Conservation (phyloP, 2,888 invertebrate genomes). For the Pecten maximus region DNA sequence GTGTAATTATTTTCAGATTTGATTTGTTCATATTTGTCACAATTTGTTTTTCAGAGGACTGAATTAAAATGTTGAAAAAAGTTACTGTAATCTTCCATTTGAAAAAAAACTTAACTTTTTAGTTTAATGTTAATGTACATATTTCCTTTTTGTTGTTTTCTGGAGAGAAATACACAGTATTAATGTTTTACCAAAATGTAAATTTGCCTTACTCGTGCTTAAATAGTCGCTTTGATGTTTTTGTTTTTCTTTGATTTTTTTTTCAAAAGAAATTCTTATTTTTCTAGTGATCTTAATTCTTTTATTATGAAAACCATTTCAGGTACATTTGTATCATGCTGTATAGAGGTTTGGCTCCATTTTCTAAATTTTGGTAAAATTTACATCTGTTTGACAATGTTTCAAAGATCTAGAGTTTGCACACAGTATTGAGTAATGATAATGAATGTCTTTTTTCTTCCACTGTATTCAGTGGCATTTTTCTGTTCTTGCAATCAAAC, state of each 20-base stretch:
- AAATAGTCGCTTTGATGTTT: background rate
- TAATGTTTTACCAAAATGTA: background rate
- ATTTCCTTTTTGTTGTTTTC: background rate
- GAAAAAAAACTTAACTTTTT: too few relatives aligned
- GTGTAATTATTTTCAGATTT: too few relatives aligned
- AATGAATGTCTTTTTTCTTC: background rate
- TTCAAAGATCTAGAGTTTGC: too few relatives aligned
- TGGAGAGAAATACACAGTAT: background rate
- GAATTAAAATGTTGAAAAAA: too few relatives aligned
- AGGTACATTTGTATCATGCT: background rate
- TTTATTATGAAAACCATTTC: background rate
- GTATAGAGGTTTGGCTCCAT: too few relatives aligned
- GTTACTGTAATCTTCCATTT: too few relatives aligned
- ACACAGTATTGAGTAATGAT: background rate
- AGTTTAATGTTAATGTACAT: too few relatives aligned
- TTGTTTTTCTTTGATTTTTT: background rate
- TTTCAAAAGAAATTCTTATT: too few relatives aligned
- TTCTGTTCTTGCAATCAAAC: background rate
- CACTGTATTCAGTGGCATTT: background rate
- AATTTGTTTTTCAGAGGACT: too few relatives aligned
- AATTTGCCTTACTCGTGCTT: background rate
- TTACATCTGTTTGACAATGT: too few relatives aligned
- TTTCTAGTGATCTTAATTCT: background rate
- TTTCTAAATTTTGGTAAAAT: too few relatives aligned
- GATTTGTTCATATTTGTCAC: too few relatives aligned